phyloP scores from a whole-genome alignment of 2,888 invertebrate species.

The Tanypteryx hageni region DNA sequence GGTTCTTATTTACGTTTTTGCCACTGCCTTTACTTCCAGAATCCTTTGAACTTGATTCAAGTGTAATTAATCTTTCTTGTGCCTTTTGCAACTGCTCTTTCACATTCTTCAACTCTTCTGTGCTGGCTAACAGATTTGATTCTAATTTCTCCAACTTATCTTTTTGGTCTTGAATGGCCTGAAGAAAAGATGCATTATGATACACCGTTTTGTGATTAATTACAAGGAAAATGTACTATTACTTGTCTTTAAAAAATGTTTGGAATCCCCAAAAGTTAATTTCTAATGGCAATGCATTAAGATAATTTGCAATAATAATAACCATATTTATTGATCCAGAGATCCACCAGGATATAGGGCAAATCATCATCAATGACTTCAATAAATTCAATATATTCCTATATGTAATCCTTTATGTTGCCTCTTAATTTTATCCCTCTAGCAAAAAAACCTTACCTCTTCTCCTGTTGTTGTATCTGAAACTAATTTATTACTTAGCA shows the following conservation, averaged over 20 bases:
- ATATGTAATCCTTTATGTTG: background rate
- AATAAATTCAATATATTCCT: background rate
- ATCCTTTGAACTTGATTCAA: slow-evolving; percentile 12
- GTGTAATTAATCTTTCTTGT: slow-evolving; percentile 1
- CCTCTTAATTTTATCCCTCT: background rate
- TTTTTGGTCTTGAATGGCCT: background rate
- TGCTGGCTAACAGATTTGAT: background rate
- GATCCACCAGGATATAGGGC: background rate
- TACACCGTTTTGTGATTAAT: background rate
- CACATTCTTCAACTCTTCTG: slow-evolving; percentile 28
- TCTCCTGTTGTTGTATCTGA: background rate
- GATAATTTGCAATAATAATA: background rate
- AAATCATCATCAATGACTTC: background rate
- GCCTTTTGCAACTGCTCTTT: slow-evolving; percentile 29
- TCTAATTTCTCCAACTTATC: background rate
- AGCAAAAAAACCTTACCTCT: background rate
- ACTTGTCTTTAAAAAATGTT: too few species aligned
- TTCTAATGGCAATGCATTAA: too few species aligned
- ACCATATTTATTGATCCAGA: background rate
- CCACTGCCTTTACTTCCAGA: background rate
- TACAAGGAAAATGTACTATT: too few species aligned
- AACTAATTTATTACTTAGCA: background rate
- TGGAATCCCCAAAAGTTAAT: too few species aligned
- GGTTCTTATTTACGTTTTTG: background rate
- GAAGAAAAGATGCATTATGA: background rate